Conservation (phyloP, 1,140 invertebrate species). For the Planococcus citri region DNA sequence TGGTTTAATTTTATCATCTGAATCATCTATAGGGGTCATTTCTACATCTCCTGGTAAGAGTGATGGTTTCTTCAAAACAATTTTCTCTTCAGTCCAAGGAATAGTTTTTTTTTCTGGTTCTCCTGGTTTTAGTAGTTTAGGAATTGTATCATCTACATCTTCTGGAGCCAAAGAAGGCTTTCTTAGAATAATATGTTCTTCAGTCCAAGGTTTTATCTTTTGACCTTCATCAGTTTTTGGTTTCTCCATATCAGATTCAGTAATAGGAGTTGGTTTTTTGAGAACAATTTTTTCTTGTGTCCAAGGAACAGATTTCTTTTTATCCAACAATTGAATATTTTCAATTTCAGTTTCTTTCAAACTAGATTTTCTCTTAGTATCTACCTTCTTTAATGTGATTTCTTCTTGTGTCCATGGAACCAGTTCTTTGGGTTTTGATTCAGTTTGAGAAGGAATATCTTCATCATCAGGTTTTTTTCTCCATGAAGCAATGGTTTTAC, state of each 20-base stretch:
- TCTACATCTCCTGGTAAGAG: slow-evolving; percentile 33
- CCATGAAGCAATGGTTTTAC: background rate
- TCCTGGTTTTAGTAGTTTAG: background rate
- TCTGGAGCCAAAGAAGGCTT: slow-evolving; percentile 31
- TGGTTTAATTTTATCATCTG: slow-evolving; percentile 21
- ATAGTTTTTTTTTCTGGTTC: slow-evolving; percentile 24
- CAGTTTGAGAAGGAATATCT: background rate
- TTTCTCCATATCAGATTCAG: slow-evolving; percentile 4
- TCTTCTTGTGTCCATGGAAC: slow-evolving; percentile 29
- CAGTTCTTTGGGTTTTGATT: background rate
- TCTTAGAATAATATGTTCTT: slow-evolving; percentile 33
- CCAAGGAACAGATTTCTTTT: slow-evolving; percentile 32
- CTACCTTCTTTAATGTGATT: slow-evolving; percentile 28
- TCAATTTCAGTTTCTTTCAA: background rate
- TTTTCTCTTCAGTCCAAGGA: slow-evolving; percentile 25
- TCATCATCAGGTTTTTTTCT: background rate
- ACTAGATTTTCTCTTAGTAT: slow-evolving; percentile 28
- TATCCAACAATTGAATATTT: background rate
- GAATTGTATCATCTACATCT: slow-evolving; percentile 26
- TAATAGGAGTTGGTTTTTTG: background rate
- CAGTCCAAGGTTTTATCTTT: slow-evolving; percentile 24
- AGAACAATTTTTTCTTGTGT: slow-evolving; percentile 37
- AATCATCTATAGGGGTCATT: slow-evolving; percentile 30
- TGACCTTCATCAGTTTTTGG: slow-evolving; percentile 1
- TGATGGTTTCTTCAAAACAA: slow-evolving; percentile 27